Evolutionary conservation across 2,113 vertebrate genomes (phyloP).

Genomic region (Leptobrachium leishanense): DNA sequence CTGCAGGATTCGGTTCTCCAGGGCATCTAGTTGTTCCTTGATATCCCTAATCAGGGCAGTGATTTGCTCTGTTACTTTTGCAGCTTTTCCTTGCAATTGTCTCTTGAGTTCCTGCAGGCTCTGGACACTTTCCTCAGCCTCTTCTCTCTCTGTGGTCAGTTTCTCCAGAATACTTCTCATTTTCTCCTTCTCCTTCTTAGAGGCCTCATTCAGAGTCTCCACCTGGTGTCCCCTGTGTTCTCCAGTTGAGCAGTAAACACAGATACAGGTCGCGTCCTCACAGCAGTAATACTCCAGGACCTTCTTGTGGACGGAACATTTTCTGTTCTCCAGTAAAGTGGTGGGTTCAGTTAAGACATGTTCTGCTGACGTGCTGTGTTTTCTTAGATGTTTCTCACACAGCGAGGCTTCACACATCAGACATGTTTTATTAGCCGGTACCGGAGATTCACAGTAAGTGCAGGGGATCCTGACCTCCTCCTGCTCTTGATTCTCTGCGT

Average conservation of each 20-base stretch:
- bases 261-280: background rate
- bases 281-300: constrained; percentile 1
- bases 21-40: background rate
- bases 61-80: background rate
- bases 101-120: constrained; percentile 20
- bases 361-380: constrained; percentile 69
- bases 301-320: background rate
- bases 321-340: constrained; percentile 13
- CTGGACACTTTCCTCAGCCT: background rate
- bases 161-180: background rate
- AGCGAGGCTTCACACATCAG: constrained; percentile 72
- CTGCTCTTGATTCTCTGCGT: background rate
- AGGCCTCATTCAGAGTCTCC: background rate
- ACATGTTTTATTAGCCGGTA: constrained; percentile 65
- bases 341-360: constrained; percentile 76
- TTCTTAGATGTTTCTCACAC: constrained; percentile 78
- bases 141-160: background rate
- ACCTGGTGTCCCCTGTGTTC: background rate
- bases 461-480: constrained; percentile 62
- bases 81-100: constrained; percentile 44
- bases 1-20: background rate
- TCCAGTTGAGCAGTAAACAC: background rate
- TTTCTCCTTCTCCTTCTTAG: background rate
- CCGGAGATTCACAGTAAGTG: constrained; percentile 67
- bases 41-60: background rate